Conservation (phyloP, 2,113 vertebrate species). For the Bos javanicus region DNA sequence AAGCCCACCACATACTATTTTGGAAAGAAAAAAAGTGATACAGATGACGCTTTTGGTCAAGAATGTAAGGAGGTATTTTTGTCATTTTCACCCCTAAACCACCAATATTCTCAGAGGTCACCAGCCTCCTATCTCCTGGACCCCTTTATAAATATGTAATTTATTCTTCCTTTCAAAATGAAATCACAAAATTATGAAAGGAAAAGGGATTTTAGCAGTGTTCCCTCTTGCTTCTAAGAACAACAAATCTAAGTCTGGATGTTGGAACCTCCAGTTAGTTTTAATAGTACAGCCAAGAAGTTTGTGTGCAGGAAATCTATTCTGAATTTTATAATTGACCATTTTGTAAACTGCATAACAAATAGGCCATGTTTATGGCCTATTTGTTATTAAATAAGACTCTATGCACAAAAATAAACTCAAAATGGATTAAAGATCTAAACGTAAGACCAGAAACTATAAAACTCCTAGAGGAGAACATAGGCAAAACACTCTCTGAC, state of each 20-base stretch:
- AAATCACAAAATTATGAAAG: neutral
- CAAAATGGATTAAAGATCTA: no score
- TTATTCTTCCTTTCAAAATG: neutral
- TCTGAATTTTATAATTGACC: slow-evolving; percentile 11
- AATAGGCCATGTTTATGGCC: neutral
- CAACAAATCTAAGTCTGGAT: neutral
- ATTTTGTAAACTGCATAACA: slow-evolving; percentile 1
- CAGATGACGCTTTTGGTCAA: neutral
- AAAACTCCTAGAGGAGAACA: no score
- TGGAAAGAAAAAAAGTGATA: neutral
- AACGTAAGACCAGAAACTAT: no score
- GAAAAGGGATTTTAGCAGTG: neutral
- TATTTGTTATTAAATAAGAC: slow-evolving; percentile 10
- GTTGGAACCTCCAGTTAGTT: neutral
- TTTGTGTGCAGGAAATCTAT: slow-evolving; percentile 30
- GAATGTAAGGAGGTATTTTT: neutral
- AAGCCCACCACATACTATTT: neutral
- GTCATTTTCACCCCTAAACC: neutral
- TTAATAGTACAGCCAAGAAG: neutral
- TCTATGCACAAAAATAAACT: neutral
- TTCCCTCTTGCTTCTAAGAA: neutral
- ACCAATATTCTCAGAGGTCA: neutral
- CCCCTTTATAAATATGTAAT: neutral
- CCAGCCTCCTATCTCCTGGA: neutral
- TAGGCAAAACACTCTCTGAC: no score